These are phyloP conservation scores for Paramormyrops kingsleyae DNA, from an alignment of 2,113 vertebrate genomes.

Conservation along the genomic window DNA sequence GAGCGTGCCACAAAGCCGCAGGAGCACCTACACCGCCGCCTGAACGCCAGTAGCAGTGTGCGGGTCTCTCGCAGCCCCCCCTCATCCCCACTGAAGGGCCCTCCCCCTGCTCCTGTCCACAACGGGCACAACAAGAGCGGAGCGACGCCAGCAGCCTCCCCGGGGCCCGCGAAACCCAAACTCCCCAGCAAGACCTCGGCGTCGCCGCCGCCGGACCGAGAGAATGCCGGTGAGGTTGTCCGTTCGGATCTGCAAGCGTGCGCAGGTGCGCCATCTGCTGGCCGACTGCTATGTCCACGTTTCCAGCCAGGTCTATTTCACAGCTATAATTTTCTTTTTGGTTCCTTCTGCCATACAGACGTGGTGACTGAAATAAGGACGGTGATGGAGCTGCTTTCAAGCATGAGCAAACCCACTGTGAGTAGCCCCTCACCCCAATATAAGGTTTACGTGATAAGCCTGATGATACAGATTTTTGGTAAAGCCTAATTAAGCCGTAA, in stretches of 20 bases:
- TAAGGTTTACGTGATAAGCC: not conserved
- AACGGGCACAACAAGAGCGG: slow-evolving; percentile 55
- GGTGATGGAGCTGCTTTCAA: slow-evolving; percentile 51
- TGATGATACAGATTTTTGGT: not conserved
- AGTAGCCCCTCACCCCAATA: slow-evolving; percentile 39
- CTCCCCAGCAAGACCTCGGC: slow-evolving; percentile 52
- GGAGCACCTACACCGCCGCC: slow-evolving; percentile 64
- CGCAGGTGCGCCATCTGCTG: not conserved
- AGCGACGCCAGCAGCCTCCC: slow-evolving; percentile 31
- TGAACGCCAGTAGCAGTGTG: slow-evolving; percentile 41
- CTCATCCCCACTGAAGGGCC: slow-evolving; percentile 54
- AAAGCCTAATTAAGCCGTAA: not conserved
- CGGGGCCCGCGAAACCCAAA: slow-evolving; percentile 53
- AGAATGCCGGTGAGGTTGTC: slow-evolving; percentile 49
- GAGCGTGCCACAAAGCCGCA: slow-evolving; percentile 63
- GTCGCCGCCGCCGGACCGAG: slow-evolving; percentile 40
- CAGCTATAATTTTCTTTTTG: slow-evolving; percentile 8
- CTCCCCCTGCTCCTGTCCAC: slow-evolving; percentile 52
- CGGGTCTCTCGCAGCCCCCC: slow-evolving; percentile 54
- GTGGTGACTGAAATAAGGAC: slow-evolving; percentile 56
- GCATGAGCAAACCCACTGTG: slow-evolving; percentile 62
- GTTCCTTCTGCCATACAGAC: slow-evolving; percentile 41
- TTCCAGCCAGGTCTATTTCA: not conserved
- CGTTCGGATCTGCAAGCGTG: not conserved
- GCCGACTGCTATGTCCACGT: not conserved